Base-by-base conservation (phyloP, 2,113 vertebrate species). In the Lampris incognitus region DNA sequence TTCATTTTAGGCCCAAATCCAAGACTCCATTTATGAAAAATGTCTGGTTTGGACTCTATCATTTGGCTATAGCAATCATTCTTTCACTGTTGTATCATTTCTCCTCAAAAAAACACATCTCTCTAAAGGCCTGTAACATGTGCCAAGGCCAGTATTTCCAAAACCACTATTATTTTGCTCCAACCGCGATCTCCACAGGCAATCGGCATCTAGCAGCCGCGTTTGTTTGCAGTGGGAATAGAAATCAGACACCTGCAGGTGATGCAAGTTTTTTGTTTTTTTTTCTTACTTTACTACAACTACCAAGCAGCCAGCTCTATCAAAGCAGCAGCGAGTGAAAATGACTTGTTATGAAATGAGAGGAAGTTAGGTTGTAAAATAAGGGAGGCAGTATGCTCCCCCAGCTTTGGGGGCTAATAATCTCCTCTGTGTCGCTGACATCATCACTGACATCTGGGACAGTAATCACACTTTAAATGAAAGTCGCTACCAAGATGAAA, bases 151-250 rank as follows among this genome's bases (percentile, higher is more conserved):
- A 59, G 82, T 51, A 83, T 84, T 88, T 90, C 58, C 66, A 77
- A 70, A 84, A 83, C 84, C 84, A 83, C 89, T 91, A 87, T 94
- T 85, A 94, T 93, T 91, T 89, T 75, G 75, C 78, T 73, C 92
- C 87, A 86, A 86, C 66, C 72, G 85, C 67, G 84, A 93, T 87
- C 89, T 94, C 91, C 78, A 81, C 90, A 90, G 87, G 91, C 91
- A 92, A 93, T 94, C 91, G 93, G 85, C 93, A 93, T 92, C 87
- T 89, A 62, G 76, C 87, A 87, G 91, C 76, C 85, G 81, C 39
- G 65, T 67, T 72, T 39, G 70, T 89, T 91, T 89, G 85, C 81
- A 56, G 9, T 85, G 86, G 87, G 89, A 90, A 92, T 90, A 90
- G 85, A 87, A 93, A 92, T 90, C 89, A 93, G 83, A 89, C 84